Base-by-base conservation (phyloP, 2,888 invertebrate genomes). In the Iphiclides podalirius region DNA sequence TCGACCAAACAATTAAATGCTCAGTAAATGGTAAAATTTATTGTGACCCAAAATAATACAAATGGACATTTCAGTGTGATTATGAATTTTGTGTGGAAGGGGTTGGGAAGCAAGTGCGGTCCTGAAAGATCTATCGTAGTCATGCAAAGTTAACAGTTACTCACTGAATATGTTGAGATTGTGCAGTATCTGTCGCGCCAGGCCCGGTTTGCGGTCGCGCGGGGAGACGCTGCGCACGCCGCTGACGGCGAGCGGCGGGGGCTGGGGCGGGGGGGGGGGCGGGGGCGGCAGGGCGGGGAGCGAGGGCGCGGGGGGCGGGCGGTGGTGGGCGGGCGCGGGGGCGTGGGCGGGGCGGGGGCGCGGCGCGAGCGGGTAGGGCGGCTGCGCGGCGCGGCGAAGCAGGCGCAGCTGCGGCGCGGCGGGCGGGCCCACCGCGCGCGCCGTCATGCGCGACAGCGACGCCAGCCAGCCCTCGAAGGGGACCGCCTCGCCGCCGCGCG, bases 361-460 rank as follows among this genome's bases (percentile, higher is more conserved):
- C 92, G 26, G 93, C 92, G 53, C 96, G 90, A n/a, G n/a, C n/a
- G 96, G 96, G 90, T 96, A 96, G 31, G 96, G 95, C 15, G 95
- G 94, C 79, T 94, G 94, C 60, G 94, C 92, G 26, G 93, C 92
- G 53, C 96, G 90, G 16, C 95, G 89, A 60, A 96, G 60, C 53
- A 79, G 66, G 0, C 82, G 77, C 68, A 72, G 57, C 9, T 59
- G 63, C 7, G 43, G 57, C 63, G 63, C 53, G 43, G 52, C 59
- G 53, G 37, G 44, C 31, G 37, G 40, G 14, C 49, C 52, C 14
- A 47, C 54, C 41, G 59, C 51, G 44, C 58, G 59, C 44, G 61
- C 61, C 52, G 64, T 63, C 64, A 64, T 63, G 47, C 61, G 59
- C 47, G 58, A 54, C 60, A 68, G 61, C 60, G 76, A 75, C 60